A percentile compares a stretch with the other conserved stretches of the same genome.
Conservation (phyloP, 2,888 invertebrate species). For the Morinoia aosen region DNA sequence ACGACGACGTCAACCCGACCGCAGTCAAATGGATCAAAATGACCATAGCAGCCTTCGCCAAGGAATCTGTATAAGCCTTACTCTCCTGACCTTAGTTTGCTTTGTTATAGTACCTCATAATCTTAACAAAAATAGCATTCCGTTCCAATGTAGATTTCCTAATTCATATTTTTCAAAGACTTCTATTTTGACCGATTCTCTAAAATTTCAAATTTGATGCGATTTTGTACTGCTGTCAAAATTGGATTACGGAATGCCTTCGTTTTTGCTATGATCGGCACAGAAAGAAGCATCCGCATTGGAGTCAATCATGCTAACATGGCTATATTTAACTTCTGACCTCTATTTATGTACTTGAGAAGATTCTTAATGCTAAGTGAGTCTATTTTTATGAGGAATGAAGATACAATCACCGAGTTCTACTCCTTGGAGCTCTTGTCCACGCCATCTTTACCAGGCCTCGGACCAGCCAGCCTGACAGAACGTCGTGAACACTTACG, state of each 20-base stretch:
- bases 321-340: slow-evolving; percentile 3
- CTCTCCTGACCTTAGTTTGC: slow-evolving; percentile 32
- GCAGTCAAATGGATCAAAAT: slow-evolving; percentile 67
- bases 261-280: background rate
- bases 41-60: slow-evolving; percentile 65
- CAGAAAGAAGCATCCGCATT: background rate
- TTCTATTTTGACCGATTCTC: background rate
- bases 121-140: slow-evolving; percentile 47
- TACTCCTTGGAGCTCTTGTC: background rate
- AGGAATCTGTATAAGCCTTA: slow-evolving; percentile 53
- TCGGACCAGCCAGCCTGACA: background rate
- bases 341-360: slow-evolving; percentile 41
- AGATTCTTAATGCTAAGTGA: slow-evolving; percentile 24
- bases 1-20: slow-evolving; percentile 64
- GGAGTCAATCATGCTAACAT: background rate
- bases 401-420: background rate
- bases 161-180: background rate
- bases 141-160: slow-evolving; percentile 39
- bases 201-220: background rate
- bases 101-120: slow-evolving; percentile 26
- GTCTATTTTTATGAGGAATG: slow-evolving; percentile 43
- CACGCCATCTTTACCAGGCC: background rate
- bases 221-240: background rate
- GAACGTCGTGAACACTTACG: background rate
- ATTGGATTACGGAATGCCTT: background rate